phyloP scores from a whole-genome alignment of 2,113 vertebrate species.

The Sceloporus tristichus region DNA sequence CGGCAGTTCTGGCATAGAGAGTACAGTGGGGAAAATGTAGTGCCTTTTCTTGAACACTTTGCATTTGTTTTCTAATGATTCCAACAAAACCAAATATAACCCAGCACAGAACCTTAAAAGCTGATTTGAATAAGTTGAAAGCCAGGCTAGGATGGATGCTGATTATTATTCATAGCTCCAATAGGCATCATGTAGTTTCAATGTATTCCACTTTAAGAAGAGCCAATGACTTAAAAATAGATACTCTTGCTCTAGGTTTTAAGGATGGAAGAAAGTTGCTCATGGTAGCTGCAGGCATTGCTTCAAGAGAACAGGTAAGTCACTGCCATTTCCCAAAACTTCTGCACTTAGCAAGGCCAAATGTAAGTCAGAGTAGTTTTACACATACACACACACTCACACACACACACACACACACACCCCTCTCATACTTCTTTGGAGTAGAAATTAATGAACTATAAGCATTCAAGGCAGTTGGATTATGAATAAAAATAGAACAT shows the following conservation, averaged over 20 bases:
- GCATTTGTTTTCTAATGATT: slow-evolving; percentile 74
- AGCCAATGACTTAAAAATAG: slow-evolving; percentile 41
- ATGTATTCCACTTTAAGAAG: slow-evolving; percentile 52
- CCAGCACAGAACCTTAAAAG: slow-evolving; percentile 57
- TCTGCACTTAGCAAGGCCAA: background rate
- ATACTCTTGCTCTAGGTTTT: slow-evolving; percentile 43
- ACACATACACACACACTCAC: background rate
- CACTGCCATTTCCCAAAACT: background rate
- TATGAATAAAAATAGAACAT: background rate
- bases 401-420: background rate
- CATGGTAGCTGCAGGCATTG: background rate
- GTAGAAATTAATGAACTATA: background rate
- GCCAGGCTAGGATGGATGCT: slow-evolving; percentile 21
- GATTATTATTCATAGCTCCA: slow-evolving; percentile 65
- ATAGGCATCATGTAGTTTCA: slow-evolving; percentile 41
- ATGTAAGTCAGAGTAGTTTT: background rate
- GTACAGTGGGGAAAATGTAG: slow-evolving; percentile 37
- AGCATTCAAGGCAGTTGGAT: background rate
- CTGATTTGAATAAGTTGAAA: slow-evolving; percentile 71
- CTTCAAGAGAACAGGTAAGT: background rate
- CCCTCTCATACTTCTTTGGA: background rate
- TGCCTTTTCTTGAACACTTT: slow-evolving; percentile 64
- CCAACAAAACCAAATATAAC: slow-evolving; percentile 73
- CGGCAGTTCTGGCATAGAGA: slow-evolving; percentile 39
- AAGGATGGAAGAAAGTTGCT: slow-evolving; percentile 36